Base-by-base conservation (phyloP, 2,797 vertebrate genomes). In the Pelobates cultripes region DNA sequence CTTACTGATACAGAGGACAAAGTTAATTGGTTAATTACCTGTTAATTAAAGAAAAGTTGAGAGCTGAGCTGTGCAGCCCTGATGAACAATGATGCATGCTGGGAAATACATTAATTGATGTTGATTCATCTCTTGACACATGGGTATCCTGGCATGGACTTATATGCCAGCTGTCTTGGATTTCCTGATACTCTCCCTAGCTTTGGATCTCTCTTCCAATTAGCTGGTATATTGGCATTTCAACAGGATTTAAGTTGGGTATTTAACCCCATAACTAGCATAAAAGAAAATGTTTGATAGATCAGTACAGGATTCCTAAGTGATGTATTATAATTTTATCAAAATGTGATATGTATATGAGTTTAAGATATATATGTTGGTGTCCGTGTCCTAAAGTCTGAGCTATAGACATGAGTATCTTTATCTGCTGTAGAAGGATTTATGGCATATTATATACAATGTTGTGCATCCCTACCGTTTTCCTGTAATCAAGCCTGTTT, bases 121-220 rank as follows among this genome's bases (percentile, higher is more conserved):
- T 47, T 72, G 6, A 80, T 45, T 76, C 41, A 70, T 72, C 68
- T 12, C 15, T n/a, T 28, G 57, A 71, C 43, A 53, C 71, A 81
- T 71, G 61, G 77, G 55, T 79, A 53, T 51, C 41, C 64, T 78
- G 76, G 43, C 53, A 42, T 64, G 8, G 43, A 66, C 67, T 44
- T 63, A 51, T 70, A 55, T 73, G 70, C 17, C 17, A 73, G 70
- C 28, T 57, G 47, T 41, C 28, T 53, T 71, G 55, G n/a, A 14
- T 64, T 40, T 17, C 17, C 7, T 28, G 8, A 12, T 7, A 57
- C 14, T 7, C 4, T 57, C 55, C 55, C 55, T 12, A 12, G 55
- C 55, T 57, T 10, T 57, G 14, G 13, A 12, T 57, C 55, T 7
- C 9, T 12, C 55, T 57, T 12, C 55, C 55, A 57, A 15, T 12